These are phyloP conservation scores for Amiota communis DNA, from an alignment of 2,888 invertebrate genomes.

Conservation along the genomic window DNA sequence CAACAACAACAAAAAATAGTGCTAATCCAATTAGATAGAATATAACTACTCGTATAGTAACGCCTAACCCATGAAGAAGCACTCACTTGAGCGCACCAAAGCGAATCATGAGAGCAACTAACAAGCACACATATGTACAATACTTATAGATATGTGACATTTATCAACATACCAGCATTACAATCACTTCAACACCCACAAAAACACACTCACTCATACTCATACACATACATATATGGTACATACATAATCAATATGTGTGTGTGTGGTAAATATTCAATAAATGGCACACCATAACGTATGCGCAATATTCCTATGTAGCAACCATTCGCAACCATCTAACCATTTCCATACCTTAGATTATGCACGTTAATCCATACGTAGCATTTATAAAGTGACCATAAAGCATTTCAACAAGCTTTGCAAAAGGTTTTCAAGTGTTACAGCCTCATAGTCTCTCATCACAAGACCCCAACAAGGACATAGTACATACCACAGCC, in stretches of 20 bases:
- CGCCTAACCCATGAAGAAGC: constrained; percentile 30
- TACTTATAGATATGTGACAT: constrained; percentile 39
- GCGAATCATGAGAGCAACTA: neutral
- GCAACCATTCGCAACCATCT: neutral
- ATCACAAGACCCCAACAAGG: neutral
- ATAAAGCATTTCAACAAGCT: constrained; percentile 50
- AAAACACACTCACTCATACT: neutral
- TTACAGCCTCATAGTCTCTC: constrained; percentile 6
- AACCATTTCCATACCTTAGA: neutral
- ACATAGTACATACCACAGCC: too few relatives aligned
- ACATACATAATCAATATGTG: constrained; percentile 14
- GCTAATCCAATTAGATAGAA: constrained; percentile 45
- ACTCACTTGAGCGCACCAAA: constrained; percentile 31
- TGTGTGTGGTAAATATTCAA: constrained; percentile 8
- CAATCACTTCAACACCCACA: constrained; percentile 11
- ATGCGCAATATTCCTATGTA: constrained; percentile 50
- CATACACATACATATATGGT: neutral
- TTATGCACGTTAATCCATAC: constrained; percentile 40
- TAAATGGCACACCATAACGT: constrained; percentile 45
- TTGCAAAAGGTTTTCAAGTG: constrained; percentile 30
- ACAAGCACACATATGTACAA: constrained; percentile 13
- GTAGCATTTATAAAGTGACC: constrained; percentile 54
- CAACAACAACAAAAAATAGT: constrained; percentile 22
- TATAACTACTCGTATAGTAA: constrained; percentile 41
- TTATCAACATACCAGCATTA: constrained; percentile 41